These are phyloP conservation scores for Micromussa lordhowensis DNA, from an alignment of 92 coral and sea anemone genomes.

Conservation along the genomic window DNA sequence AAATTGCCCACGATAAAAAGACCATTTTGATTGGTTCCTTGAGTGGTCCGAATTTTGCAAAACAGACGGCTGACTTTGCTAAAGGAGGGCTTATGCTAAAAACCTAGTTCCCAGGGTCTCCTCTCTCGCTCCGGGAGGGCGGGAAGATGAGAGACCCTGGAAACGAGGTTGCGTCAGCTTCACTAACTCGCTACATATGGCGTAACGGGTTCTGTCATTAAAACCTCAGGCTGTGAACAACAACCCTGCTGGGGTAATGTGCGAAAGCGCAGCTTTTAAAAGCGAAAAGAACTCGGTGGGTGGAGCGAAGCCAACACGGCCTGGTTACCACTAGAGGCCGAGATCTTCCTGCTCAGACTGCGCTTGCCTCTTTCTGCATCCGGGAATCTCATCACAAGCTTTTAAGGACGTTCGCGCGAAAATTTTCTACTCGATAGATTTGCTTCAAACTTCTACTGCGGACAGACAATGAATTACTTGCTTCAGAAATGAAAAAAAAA, in stretches of 20 bases:
- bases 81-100: too few relatives aligned
- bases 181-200: not conserved
- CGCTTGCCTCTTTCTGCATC: not conserved
- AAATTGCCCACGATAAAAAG: not conserved
- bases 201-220: not conserved
- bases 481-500: too few relatives aligned
- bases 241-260: not conserved
- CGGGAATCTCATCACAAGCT: not conserved
- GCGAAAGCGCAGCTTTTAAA: not conserved
- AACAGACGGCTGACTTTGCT: too few relatives aligned
- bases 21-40: not conserved
- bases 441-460: too few relatives aligned
- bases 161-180: too few relatives aligned
- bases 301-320: not conserved
- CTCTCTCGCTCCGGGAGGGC: too few relatives aligned
- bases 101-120: too few relatives aligned
- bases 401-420: too few relatives aligned
- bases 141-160: too few relatives aligned
- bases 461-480: too few relatives aligned
- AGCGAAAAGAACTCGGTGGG: not conserved
- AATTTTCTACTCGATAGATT: too few relatives aligned
- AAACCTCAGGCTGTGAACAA: not conserved
- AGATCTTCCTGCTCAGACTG: not conserved
- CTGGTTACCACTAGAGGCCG: not conserved
- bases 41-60: too few relatives aligned